Conservation (phyloP, 2,888 invertebrate genomes). For the Notodonta ziczac region DNA sequence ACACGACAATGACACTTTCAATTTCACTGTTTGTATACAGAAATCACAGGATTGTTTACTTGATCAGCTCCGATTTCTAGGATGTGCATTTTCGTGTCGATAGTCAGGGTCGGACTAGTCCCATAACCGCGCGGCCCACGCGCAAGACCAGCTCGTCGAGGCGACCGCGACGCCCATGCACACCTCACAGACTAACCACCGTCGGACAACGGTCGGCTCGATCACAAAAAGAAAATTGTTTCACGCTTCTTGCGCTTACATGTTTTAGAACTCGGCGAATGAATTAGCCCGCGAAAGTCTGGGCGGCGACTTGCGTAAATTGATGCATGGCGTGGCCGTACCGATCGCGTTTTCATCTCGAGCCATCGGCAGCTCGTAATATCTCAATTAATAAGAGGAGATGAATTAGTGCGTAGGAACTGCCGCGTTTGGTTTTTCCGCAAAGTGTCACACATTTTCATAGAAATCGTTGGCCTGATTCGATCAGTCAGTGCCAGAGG, state of each 20-base stretch:
- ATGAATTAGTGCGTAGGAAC: constrained; percentile 52
- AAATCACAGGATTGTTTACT: constrained; percentile 60
- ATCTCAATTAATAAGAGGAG: constrained; percentile 56
- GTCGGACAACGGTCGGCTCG: constrained; percentile 53
- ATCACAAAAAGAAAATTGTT: constrained; percentile 80
- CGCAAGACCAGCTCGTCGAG: constrained; percentile 26
- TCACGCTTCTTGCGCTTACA: constrained; percentile 80
- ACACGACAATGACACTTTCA: constrained; percentile 42
- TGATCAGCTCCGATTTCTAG: constrained; percentile 81
- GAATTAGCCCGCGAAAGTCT: constrained; percentile 80
- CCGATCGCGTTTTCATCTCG: constrained; percentile 78
- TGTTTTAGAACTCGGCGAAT: constrained; percentile 76
- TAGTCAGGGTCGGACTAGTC: constrained; percentile 52
- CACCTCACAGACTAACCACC: constrained; percentile 68
- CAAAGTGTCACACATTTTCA: too few relatives aligned
- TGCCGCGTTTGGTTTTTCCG: constrained; percentile 26
- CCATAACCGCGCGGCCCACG: constrained; percentile 53
- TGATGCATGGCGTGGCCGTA: constrained; percentile 57
- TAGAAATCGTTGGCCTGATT: too few relatives aligned
- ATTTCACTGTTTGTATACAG: constrained; percentile 50
- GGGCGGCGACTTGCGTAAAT: constrained; percentile 58
- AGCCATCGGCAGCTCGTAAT: constrained; percentile 53
- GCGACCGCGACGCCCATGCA: constrained; percentile 66
- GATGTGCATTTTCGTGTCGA: constrained; percentile 73
- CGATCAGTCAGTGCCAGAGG: too few relatives aligned